Percentiles rank a stretch among this genome's conserved stretches.
Conservation (phyloP, 2,797 vertebrate species). For the Acridotheres tristis region DNA sequence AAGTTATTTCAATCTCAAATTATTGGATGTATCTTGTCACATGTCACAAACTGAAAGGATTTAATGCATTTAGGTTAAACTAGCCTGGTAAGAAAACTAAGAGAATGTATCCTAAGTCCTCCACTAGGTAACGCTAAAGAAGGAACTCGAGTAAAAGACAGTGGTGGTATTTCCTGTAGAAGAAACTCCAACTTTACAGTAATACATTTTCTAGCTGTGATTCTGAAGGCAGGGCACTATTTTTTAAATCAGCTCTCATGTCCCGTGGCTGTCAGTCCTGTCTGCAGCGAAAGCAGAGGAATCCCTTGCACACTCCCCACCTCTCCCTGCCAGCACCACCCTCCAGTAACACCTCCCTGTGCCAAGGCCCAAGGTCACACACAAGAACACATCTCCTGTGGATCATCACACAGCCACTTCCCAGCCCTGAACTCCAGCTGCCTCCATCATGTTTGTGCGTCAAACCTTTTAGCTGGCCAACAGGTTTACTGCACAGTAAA, state of each 20-base stretch:
- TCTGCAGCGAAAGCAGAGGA: background rate
- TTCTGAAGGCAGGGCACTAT: background rate
- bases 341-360: background rate
- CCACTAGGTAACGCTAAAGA: background rate
- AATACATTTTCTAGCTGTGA: background rate
- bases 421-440: background rate
- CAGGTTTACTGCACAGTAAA: background rate
- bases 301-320: background rate
- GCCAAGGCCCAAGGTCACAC: background rate
- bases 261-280: background rate
- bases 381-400: background rate
- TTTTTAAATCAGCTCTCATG: background rate
- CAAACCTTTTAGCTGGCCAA: background rate
- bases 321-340: background rate
- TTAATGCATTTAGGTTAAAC: background rate
- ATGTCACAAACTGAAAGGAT: background rate
- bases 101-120: background rate
- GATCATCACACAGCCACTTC: background rate
- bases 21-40: background rate
- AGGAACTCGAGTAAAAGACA: background rate
- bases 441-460: accelerated
- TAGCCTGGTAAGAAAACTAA: background rate
- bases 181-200: background rate
- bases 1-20: background rate
- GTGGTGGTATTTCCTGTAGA: background rate